Conservation (phyloP, 2,888 invertebrate species). For the Patella ulyssiponensis region DNA sequence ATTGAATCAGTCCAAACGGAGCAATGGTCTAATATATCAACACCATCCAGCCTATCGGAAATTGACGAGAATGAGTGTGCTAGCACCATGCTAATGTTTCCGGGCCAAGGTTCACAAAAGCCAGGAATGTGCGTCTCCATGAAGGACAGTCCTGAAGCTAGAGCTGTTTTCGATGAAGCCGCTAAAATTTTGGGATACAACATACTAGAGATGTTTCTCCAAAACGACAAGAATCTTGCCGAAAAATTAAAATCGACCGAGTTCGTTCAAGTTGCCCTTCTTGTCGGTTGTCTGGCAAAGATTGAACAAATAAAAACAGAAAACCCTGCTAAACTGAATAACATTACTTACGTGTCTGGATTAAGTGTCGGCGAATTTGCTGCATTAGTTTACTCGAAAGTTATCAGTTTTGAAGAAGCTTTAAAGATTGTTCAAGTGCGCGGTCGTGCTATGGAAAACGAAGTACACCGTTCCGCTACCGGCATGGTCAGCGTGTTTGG, state of each 20-base stretch:
- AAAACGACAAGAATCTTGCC: not conserved
- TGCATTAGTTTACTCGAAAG: constrained; percentile 20
- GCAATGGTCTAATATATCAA: not conserved
- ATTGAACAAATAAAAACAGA: constrained; percentile 18
- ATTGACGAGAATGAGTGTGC: not conserved
- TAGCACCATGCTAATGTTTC: not conserved
- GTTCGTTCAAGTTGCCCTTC: constrained; percentile 8
- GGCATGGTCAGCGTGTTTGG: constrained; percentile 22
- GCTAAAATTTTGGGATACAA: not conserved
- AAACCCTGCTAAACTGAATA: not conserved
- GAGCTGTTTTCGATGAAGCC: not conserved
- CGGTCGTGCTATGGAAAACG: constrained; percentile 20
- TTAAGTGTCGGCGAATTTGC: constrained; percentile 24
- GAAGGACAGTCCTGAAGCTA: not conserved
- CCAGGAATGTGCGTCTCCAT: constrained; percentile 2
- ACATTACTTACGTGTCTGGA: constrained; percentile 21
- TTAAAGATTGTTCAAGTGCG: constrained; percentile 14
- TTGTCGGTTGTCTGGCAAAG: constrained; percentile 21
- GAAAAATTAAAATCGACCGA: constrained; percentile 1
- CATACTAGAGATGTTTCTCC: not conserved
- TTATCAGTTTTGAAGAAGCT: constrained; percentile 22
- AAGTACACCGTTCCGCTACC: constrained; percentile 17
- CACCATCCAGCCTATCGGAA: not conserved
- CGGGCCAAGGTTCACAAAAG: constrained; percentile 4
- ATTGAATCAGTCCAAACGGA: not conserved